A percentile compares a stretch with the other conserved stretches of the same genome.
These are phyloP conservation scores for Onchidella celtica DNA, from an alignment of 2,888 invertebrate genomes.

Conservation along the genomic window DNA sequence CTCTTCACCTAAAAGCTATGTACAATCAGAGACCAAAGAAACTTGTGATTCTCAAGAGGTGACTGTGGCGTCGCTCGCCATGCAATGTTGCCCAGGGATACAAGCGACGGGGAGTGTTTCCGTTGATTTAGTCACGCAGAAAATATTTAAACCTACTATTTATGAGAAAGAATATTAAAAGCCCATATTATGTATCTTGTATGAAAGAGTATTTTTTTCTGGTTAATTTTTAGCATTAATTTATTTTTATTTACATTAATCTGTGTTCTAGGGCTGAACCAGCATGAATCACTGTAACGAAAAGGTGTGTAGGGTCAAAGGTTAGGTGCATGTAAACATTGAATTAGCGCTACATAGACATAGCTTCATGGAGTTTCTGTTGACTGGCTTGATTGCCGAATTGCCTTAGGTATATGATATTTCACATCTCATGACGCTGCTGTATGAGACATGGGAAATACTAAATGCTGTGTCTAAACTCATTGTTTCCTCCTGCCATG, in stretches of 20 bases:
- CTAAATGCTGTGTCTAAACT: too few species aligned
- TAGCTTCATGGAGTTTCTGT: too few species aligned
- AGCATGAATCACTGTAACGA: conserved; percentile 34
- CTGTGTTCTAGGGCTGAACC: not conserved
- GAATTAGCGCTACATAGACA: too few species aligned
- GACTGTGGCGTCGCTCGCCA: conserved; percentile 46
- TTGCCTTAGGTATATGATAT: too few species aligned
- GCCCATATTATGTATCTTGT: not conserved
- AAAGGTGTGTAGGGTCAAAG: conserved; percentile 12
- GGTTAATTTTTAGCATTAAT: too few species aligned
- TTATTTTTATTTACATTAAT: not conserved
- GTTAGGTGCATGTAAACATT: conserved; percentile 17
- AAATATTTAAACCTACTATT: too few species aligned
- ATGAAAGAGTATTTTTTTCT: not conserved
- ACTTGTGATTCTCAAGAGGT: not conserved
- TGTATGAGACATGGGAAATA: too few species aligned
- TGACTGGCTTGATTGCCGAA: too few species aligned
- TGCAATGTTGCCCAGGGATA: conserved; percentile 56
- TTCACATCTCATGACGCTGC: too few species aligned
- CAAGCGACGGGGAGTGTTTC: conserved; percentile 38
- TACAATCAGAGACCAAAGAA: not conserved
- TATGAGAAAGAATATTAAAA: not conserved
- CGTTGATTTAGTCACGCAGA: conserved; percentile 34
- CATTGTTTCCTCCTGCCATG: not conserved
- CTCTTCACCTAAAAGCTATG: not conserved